Base-by-base conservation (phyloP, 2,888 invertebrate species). In the Acanthosepion lycidas region DNA sequence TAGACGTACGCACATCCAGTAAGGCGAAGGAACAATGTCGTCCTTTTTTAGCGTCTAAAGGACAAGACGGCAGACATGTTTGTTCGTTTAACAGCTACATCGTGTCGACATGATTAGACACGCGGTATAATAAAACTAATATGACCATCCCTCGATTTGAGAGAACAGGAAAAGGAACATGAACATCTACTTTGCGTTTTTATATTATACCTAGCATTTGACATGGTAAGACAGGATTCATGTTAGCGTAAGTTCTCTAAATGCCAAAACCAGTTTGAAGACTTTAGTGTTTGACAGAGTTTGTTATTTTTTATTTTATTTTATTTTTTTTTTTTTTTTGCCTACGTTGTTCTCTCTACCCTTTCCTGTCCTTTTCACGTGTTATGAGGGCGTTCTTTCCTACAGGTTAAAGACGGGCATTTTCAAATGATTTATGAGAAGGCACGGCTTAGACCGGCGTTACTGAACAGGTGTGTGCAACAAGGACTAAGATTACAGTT, bases 281-380 rank as follows among this genome's bases (percentile, higher is more conserved):
- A 78, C 78, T n/a, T 33, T 33, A n/a, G 78, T 78, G n/a, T 33
- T 9, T n/a, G 78, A 78, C 33, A 78, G 78, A 78, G n/a, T 15
- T 33, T 33, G 9, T 78, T 78, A 20, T 78, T 78, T n/a, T n/a
- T n/a, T n/a, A n/a, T n/a, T n/a, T n/a, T n/a, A n/a, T n/a, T n/a
- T n/a, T n/a, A n/a, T n/a, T n/a, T n/a, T n/a, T 78, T 33, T 33
- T 33, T n/a, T 2, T 78, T 33, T 33, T 33, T 23, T 33, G 15
- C 15, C 78, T 5, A n/a, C 2, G n/a, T n/a, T 15, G 6, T n/a
- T 12, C 0, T 12, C 0, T n/a, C 28, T 8, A 8, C n/a, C n/a
- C 8, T 64, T 6, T 9, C 28, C 42, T 42, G 2, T 3, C 6
- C 64, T 28, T 64, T 64, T 64, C 9, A 28, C 28, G 26, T 26